These are phyloP conservation scores for Athalia rosae DNA, from an alignment of 2,888 invertebrate species.

Conservation along the genomic window DNA sequence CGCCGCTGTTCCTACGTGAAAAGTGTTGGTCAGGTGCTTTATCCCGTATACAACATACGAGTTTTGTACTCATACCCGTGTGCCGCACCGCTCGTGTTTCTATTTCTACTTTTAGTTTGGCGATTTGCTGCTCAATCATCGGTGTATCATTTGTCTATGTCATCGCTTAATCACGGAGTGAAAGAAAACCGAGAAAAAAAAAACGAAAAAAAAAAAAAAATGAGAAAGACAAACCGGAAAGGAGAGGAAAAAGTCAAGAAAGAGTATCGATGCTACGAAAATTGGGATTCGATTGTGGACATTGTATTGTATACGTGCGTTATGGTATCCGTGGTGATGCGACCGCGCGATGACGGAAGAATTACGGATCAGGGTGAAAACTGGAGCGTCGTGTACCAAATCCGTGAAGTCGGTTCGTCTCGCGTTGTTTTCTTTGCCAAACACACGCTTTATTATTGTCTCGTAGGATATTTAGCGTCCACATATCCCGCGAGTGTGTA, in stretches of 20 bases:
- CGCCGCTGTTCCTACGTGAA: conserved; percentile 16
- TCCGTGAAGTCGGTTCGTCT: not conserved
- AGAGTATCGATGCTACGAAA: not conserved
- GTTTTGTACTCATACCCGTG: not conserved
- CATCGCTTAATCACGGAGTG: conserved; percentile 31
- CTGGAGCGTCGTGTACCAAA: conserved; percentile 23
- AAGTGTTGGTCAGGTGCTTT: conserved; percentile 18
- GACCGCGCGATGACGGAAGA: too few relatives aligned
- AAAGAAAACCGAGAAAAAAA: not conserved
- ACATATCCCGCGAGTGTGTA: conserved; percentile 2
- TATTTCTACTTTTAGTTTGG: conserved; percentile 38
- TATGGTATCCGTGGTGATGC: too few relatives aligned
- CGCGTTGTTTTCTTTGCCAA: conserved; percentile 38
- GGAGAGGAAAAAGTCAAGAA: not conserved
- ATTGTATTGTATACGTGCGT: too few relatives aligned
- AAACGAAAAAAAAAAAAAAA: not conserved
- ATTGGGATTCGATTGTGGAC: too few relatives aligned
- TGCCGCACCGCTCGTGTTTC: conserved; percentile 7
- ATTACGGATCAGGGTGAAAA: not conserved
- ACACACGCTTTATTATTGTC: conserved; percentile 40
- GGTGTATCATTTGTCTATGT: conserved; percentile 39
- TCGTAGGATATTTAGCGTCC: conserved; percentile 39
- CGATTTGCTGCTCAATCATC: conserved; percentile 43
- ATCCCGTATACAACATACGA: not conserved
- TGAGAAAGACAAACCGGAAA: not conserved